Conservation (phyloP, 2,888 invertebrate genomes). For the Altica lythri region DNA sequence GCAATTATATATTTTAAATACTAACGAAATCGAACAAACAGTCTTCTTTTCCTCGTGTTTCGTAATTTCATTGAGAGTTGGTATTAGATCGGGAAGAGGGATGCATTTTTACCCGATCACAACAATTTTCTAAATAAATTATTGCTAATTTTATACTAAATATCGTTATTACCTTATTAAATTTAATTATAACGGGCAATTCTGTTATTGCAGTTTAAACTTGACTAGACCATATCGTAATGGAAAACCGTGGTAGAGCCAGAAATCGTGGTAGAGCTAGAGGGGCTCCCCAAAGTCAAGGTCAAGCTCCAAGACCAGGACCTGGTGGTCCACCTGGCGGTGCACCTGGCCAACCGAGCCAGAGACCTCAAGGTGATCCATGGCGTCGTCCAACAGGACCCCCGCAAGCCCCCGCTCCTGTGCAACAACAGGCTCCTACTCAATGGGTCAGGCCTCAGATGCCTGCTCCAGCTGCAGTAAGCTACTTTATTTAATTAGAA, state of each 20-base stretch:
- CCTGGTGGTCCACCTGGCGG: constrained; percentile 16
- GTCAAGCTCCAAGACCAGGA: constrained; percentile 9
- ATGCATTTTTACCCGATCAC: too few species aligned
- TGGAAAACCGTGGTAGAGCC: constrained; percentile 51
- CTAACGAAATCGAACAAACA: too few species aligned
- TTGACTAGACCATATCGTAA: too few species aligned
- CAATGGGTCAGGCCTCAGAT: constrained; percentile 34
- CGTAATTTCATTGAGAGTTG: too few species aligned
- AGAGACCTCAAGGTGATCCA: constrained; percentile 25
- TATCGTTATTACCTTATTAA: too few species aligned
- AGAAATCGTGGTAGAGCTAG: constrained; percentile 52
- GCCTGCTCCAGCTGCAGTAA: constrained; percentile 30
- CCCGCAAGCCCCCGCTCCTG: constrained; percentile 27
- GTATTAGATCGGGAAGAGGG: too few species aligned
- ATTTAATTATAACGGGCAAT: too few species aligned
- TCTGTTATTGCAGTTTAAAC: too few species aligned
- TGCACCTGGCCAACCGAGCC: constrained; percentile 24
- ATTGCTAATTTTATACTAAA: too few species aligned
- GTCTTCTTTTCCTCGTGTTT: too few species aligned
- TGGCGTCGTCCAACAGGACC: constrained; percentile 41
- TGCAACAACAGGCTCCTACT: constrained; percentile 28
- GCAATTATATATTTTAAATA: too few species aligned
- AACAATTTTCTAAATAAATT: too few species aligned
- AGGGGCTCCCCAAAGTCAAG: constrained; percentile 28
- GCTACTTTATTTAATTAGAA: constrained; percentile 6